A percentile compares a stretch with the other conserved stretches of the same genome.
Evolutionary conservation across 2,888 invertebrate species (phyloP).

Genomic region (Eupithecia dodoneata): DNA sequence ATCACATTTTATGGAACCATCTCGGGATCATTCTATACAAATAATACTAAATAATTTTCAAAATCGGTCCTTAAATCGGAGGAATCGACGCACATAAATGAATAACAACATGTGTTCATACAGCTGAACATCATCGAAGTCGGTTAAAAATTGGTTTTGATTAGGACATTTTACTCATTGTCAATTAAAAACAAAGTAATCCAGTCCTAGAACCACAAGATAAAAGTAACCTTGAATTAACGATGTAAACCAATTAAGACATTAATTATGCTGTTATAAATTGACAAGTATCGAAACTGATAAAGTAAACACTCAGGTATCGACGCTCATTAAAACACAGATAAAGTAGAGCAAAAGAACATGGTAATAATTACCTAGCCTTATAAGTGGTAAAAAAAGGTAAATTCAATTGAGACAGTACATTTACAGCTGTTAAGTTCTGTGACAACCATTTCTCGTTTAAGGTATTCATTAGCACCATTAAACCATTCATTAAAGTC

Average conservation of each 20-base stretch:
- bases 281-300: constrained; percentile 15
- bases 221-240: constrained; percentile 6
- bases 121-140: too few species aligned
- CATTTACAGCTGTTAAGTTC: constrained; percentile 33
- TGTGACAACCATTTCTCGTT: constrained; percentile 35
- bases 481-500: constrained; percentile 41
- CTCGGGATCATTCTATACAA: too few species aligned
- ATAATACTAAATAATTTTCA: too few species aligned
- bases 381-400: constrained; percentile 19
- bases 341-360: constrained; percentile 27
- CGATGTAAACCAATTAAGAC: constrained; percentile 23
- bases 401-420: constrained; percentile 36
- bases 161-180: background rate
- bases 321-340: constrained; percentile 19
- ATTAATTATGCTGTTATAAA: constrained; percentile 16
- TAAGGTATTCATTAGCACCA: constrained; percentile 28
- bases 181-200: background rate
- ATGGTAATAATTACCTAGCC: constrained; percentile 27
- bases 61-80: too few species aligned
- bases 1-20: too few species aligned
- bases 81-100: too few species aligned
- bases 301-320: constrained; percentile 10
- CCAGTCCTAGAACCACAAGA: background rate
- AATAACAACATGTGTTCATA: too few species aligned
- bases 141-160: too few species aligned